Percentiles rank a stretch among this genome's conserved stretches.
Conservation (phyloP, 2,797 vertebrate species). For the Schizopygopsis malacanthus region DNA sequence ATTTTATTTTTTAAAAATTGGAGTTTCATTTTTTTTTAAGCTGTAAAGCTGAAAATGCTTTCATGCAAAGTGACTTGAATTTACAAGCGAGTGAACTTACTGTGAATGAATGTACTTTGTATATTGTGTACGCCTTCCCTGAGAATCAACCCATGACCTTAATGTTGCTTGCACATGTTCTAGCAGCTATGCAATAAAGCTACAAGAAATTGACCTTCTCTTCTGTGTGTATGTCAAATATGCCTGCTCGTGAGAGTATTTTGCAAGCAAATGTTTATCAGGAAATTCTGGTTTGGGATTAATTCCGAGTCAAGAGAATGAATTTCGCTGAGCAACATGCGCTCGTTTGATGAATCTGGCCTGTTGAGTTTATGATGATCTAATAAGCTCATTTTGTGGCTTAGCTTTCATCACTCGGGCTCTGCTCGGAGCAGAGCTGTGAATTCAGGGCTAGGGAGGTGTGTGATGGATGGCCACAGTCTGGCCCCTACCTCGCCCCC, state of each 20-base stretch:
- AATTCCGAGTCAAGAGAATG: constrained; percentile 55
- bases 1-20: not conserved
- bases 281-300: constrained; percentile 39
- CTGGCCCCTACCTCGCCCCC: constrained; percentile 58
- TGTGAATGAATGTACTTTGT: not conserved
- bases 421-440: constrained; percentile 52
- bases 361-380: constrained; percentile 65
- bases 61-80: not conserved
- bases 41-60: not conserved
- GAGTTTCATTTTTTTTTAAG: not conserved
- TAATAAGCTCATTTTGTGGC: constrained; percentile 63
- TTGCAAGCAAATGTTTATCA: constrained; percentile 47
- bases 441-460: constrained; percentile 63
- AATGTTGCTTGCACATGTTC: not conserved
- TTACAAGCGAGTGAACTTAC: not conserved
- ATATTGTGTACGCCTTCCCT: not conserved
- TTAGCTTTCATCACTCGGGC: constrained; percentile 51
- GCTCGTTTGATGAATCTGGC: constrained; percentile 61
- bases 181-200: not conserved
- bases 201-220: constrained; percentile 38
- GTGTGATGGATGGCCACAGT: constrained; percentile 61
- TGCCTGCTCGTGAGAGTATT: constrained; percentile 38
- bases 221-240: constrained; percentile 12
- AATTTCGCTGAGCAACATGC: constrained; percentile 54
- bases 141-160: not conserved